Evolutionary conservation across 2,113 vertebrate species (phyloP).

Genomic region (Rattus rattus): DNA sequence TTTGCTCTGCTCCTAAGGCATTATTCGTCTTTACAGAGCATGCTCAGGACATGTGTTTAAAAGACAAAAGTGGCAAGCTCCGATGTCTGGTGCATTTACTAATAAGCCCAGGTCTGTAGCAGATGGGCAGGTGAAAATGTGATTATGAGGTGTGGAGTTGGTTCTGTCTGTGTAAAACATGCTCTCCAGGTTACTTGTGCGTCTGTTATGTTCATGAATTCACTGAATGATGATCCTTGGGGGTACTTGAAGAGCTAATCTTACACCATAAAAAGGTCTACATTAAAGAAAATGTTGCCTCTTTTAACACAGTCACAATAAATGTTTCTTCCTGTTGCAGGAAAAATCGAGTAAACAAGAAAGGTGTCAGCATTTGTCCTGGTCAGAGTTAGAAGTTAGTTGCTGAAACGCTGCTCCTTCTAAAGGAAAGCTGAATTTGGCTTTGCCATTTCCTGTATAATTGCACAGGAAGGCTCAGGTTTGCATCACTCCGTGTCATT

Average conservation of each 20-base stretch:
- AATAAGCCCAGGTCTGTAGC: constrained; percentile 86
- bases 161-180: constrained; percentile 83
- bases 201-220: constrained; percentile 85
- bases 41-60: constrained; percentile 71
- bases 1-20: constrained; percentile 11
- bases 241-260: constrained; percentile 81
- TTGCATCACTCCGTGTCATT: constrained; percentile 70
- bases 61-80: constrained; percentile 75
- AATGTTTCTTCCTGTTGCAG: constrained; percentile 78
- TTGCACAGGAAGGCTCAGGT: constrained; percentile 62
- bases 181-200: constrained; percentile 83
- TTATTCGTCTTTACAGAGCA: constrained; percentile 16
- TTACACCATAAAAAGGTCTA: constrained; percentile 79
- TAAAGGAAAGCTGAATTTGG: constrained; percentile 66
- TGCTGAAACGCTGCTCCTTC: constrained; percentile 71
- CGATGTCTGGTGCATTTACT: constrained; percentile 71
- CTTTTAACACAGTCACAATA: constrained; percentile 78
- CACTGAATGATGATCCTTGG: constrained; percentile 78
- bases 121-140: constrained; percentile 90
- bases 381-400: constrained; percentile 82
- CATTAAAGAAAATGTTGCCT: constrained; percentile 81
- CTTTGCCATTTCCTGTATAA: constrained; percentile 45
- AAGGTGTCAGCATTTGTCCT: constrained; percentile 81
- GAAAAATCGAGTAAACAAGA: constrained; percentile 83
- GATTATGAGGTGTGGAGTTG: constrained; percentile 86